Evolutionary conservation across 2,888 invertebrate genomes (phyloP).

Genomic region (Pilophorus perplexus): DNA sequence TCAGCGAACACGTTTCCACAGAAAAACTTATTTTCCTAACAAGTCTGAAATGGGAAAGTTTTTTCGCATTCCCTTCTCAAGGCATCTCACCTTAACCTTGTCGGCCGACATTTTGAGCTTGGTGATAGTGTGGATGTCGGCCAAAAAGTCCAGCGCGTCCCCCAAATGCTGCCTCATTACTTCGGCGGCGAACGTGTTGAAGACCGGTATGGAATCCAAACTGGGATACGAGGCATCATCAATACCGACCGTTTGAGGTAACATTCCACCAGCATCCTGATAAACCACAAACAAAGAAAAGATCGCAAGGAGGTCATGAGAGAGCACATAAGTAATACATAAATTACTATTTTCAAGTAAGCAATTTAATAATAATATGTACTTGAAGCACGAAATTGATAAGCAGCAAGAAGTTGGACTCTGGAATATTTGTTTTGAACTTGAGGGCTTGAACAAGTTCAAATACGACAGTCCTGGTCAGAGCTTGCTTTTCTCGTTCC

Average conservation of each 20-base stretch:
- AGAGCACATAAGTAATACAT: no score
- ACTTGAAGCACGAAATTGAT: slow-evolving; percentile 84
- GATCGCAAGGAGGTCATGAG: no score
- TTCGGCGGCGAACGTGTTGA: slow-evolving; percentile 86
- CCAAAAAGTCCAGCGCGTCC: slow-evolving; percentile 91
- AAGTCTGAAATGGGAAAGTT: no score
- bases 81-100: slow-evolving; percentile 40
- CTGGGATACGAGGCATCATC: slow-evolving; percentile 57
- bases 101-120: slow-evolving; percentile 79
- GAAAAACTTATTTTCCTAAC: neutral
- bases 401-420: slow-evolving; percentile 87
- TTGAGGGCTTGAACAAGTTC: slow-evolving; percentile 94
- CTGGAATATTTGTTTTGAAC: slow-evolving; percentile 91
- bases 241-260: slow-evolving; percentile 72
- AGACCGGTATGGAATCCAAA: slow-evolving; percentile 55
- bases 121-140: slow-evolving; percentile 92
- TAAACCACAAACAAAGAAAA: neutral
- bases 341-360: neutral
- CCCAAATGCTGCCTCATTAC: slow-evolving; percentile 87
- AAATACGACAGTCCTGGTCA: slow-evolving; percentile 87
- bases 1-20: neutral
- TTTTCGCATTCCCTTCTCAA: neutral
- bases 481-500: slow-evolving; percentile 90
- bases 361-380: no score
- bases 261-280: slow-evolving; percentile 85